Evolutionary conservation across 2,797 vertebrate genomes (phyloP).

Genomic region (Schizopygopsis malacanthus): DNA sequence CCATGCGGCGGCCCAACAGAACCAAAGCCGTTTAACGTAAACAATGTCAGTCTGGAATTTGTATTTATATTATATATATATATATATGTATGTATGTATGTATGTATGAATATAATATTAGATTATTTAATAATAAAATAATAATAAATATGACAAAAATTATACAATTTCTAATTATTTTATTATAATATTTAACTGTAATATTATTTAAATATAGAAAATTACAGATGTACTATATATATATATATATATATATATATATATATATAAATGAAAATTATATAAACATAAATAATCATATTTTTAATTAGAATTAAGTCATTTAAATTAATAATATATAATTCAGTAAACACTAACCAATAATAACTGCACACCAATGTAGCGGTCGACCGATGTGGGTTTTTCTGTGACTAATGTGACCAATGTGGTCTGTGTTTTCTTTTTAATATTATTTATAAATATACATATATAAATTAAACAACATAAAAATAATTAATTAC

Average conservation of each 20-base stretch:
- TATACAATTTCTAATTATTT: neutral
- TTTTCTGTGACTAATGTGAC: too few relatives aligned
- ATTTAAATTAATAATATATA: neutral
- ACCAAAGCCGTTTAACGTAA: neutral
- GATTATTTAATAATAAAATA: neutral
- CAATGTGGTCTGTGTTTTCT: neutral
- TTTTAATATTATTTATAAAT: neutral
- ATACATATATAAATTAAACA: neutral
- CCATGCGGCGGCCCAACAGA: neutral
- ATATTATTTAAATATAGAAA: neutral
- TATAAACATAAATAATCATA: neutral
- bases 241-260: neutral
- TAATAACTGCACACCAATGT: neutral
- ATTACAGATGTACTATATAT: neutral
- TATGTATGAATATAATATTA: neutral
- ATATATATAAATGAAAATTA: neutral
- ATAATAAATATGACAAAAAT: neutral
- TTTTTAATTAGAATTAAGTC: neutral
- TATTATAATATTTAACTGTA: neutral
- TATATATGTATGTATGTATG: neutral
- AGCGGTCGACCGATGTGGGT: too few relatives aligned
- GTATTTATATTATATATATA: neutral
- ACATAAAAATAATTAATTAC: neutral
- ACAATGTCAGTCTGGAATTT: neutral
- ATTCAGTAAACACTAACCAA: neutral